These are phyloP conservation scores for Caenorhabditis drosophilae DNA, from an alignment of 2,888 invertebrate species.

Conservation along the genomic window DNA sequence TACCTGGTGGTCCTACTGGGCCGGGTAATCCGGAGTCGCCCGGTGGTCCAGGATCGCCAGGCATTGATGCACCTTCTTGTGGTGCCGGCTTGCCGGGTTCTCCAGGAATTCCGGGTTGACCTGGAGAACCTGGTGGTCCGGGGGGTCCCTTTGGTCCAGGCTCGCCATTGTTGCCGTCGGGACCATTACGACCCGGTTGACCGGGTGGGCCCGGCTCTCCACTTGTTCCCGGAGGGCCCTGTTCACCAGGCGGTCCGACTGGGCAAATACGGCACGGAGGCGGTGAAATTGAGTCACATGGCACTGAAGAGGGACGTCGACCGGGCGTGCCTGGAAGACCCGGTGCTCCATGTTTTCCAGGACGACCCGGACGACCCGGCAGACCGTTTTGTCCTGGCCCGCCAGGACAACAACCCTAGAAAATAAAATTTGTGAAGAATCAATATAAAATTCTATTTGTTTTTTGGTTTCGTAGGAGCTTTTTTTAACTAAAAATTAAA, in stretches of 20 bases:
- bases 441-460: too few species aligned
- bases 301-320: conserved; percentile 13
- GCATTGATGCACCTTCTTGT: conserved; percentile 30
- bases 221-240: conserved; percentile 21
- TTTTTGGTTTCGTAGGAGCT: too few species aligned
- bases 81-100: conserved; percentile 39
- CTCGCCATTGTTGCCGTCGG: conserved; percentile 35
- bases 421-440: neutral
- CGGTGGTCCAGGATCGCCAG: conserved; percentile 43
- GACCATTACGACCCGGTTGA: conserved; percentile 35
- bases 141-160: conserved; percentile 41
- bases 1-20: conserved; percentile 39
- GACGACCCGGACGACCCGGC: conserved; percentile 33
- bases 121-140: conserved; percentile 30
- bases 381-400: conserved; percentile 36
- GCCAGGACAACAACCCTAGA: conserved; percentile 37
- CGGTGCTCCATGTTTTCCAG: conserved; percentile 41
- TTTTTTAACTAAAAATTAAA: too few species aligned
- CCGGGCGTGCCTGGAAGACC: conserved; percentile 42
- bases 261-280: conserved; percentile 44
- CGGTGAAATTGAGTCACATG: conserved; percentile 32
- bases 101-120: conserved; percentile 38
- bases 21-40: conserved; percentile 41
- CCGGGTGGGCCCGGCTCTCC: conserved; percentile 38
- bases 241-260: conserved; percentile 35